A percentile compares a stretch with the other conserved stretches of the same genome.
These are phyloP conservation scores for Agrochola macilenta DNA, from an alignment of 2,888 invertebrate genomes.

Conservation along the genomic window DNA sequence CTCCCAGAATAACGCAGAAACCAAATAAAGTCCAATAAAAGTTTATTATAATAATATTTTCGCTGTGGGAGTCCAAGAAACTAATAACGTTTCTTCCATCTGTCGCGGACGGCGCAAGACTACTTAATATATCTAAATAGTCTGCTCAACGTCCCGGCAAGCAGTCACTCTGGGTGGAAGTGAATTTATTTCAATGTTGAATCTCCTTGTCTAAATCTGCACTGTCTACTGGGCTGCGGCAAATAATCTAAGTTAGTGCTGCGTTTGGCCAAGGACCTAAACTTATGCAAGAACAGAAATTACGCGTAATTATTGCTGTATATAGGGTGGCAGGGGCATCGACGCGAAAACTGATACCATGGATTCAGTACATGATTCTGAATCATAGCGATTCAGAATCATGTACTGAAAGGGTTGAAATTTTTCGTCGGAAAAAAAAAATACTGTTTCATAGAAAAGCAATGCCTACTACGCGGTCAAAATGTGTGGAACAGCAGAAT, in stretches of 20 bases:
- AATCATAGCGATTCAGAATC: too few species aligned
- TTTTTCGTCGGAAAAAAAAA: too few species aligned
- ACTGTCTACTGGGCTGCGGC: conserved; percentile 35
- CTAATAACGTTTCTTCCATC: conserved; percentile 52
- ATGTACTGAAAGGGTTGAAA: too few species aligned
- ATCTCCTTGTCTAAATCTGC: conserved; percentile 54
- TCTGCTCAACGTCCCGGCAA: conserved; percentile 52
- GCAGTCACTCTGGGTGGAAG: conserved; percentile 52
- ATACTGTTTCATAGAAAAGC: too few species aligned
- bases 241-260: conserved; percentile 33
- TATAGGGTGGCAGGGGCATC: too few species aligned
- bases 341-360: too few species aligned
- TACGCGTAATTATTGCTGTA: not conserved
- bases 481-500: too few species aligned
- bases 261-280: conserved; percentile 31
- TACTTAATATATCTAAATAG: conserved; percentile 63
- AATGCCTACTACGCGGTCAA: too few species aligned
- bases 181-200: conserved; percentile 62
- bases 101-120: conserved; percentile 37
- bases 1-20: conserved; percentile 25
- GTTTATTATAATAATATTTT: conserved; percentile 47
- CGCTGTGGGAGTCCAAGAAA: conserved; percentile 32
- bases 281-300: not conserved
- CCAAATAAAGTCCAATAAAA: conserved; percentile 49
- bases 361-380: too few species aligned